Base-by-base conservation (phyloP, 1,140 invertebrate species). In the Planococcus citri region DNA sequence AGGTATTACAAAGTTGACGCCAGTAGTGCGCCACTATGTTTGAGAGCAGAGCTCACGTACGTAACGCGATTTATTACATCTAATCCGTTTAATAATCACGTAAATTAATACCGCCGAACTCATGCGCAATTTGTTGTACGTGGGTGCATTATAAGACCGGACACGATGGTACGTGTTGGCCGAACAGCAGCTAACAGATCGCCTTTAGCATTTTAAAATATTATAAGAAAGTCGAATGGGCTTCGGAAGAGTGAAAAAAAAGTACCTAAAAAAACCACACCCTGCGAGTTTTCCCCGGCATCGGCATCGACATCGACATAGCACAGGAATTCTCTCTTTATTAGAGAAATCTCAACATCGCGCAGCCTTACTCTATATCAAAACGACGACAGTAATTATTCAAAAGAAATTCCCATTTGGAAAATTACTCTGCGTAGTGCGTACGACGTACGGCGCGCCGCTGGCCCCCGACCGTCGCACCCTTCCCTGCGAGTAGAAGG, bases 31-130 rank as follows among this genome's bases (percentile, higher is more conserved):
- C 60, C 60, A 64, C 22, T 25, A 51, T 51, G n/a, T 51, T 51
- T 51, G 2, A 51, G 41, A 17, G 2, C 2, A 24, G 22, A 25
- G 20, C 60, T 64, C 60, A 64, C 60, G 60, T 64, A 64, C 60
- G 22, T 25, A 1, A 24, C 22, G 6, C 60, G 25, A 64, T 64
- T 64, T 64, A 64, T 64, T 64, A 21, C 60, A 10, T 64, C 60
- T 64, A 64, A 64, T 64, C 60, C 60, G 60, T 64, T 64, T 64
- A 64, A 64, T 64, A 64, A 64, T 64, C 60, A 64, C 60, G 60
- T 64, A 64, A 64, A 64, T 10, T 17, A 51, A 20, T 64, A 64
- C 3, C 57, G 57, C 57, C 10, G 21, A 25, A 25, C 60, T 25
- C 60, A 64, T 64, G 60, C 60, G 60, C 60, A 64, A 64, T 64